phyloP scores from a whole-genome alignment of 2,113 vertebrate genomes.

The Dromiciops gliroides region DNA sequence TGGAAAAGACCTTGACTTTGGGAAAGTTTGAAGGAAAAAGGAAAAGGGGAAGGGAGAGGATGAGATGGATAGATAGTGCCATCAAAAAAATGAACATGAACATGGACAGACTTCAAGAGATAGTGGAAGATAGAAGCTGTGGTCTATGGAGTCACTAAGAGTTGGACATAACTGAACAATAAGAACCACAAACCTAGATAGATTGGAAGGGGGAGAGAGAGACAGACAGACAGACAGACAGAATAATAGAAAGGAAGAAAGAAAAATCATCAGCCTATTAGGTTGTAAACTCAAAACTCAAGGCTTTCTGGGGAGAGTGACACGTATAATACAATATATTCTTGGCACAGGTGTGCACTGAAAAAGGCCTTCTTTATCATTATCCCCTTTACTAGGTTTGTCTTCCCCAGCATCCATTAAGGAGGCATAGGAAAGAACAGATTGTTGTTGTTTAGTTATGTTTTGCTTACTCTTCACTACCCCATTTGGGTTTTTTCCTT shows the following conservation, averaged over 20 bases:
- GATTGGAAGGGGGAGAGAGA: no score
- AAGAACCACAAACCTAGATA: neutral
- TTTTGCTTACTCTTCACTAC: neutral
- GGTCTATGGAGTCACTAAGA: neutral
- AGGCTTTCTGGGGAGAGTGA: neutral
- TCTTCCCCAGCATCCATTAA: neutral
- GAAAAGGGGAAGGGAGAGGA: neutral
- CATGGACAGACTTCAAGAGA: neutral
- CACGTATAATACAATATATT: neutral
- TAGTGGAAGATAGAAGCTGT: neutral
- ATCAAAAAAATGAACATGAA: neutral
- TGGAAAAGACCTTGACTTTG: neutral
- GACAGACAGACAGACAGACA: no score
- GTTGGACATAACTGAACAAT: neutral
- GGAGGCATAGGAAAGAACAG: neutral
- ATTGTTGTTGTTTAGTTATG: neutral
- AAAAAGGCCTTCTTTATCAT: neutral
- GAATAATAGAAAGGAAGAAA: no score
- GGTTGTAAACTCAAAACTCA: neutral
- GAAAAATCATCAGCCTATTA: neutral
- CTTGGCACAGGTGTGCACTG: neutral
- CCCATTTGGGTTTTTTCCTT: neutral
- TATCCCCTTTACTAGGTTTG: neutral
- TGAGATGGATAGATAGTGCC: neutral
- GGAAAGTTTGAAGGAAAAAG: neutral